Conservation (phyloP, 2,888 invertebrate species). For the Cyclophora punctaria region DNA sequence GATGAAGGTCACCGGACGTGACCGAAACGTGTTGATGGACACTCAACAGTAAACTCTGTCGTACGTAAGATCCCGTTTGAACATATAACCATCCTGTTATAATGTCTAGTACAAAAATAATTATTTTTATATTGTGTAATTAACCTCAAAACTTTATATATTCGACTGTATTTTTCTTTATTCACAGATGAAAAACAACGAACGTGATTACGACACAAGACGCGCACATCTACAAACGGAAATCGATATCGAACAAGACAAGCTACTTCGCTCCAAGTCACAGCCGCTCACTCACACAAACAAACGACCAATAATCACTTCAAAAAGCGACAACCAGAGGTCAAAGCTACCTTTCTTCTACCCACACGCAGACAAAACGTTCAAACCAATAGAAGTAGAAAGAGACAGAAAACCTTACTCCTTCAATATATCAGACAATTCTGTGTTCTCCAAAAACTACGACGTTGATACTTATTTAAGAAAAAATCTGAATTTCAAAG, state of each 20-base stretch:
- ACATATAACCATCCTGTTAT: no score
- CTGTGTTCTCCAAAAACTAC: slow-evolving; percentile 54
- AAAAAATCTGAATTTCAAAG: slow-evolving; percentile 51
- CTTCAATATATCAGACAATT: slow-evolving; percentile 63
- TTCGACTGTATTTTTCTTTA: background rate
- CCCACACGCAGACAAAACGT: slow-evolving; percentile 19
- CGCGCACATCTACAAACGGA: slow-evolving; percentile 66
- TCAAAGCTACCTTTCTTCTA: slow-evolving; percentile 57
- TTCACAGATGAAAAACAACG: slow-evolving; percentile 67
- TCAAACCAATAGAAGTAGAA: slow-evolving; percentile 40
- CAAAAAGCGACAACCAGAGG: slow-evolving; percentile 37
- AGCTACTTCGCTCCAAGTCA: slow-evolving; percentile 26
- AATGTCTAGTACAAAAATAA: no score
- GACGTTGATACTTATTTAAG: slow-evolving; percentile 60
- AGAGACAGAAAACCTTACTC: slow-evolving; percentile 44
- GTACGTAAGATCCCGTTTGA: no score
- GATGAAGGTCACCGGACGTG: no score
- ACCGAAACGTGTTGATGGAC: no score
- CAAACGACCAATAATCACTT: slow-evolving; percentile 21
- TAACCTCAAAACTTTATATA: no score
- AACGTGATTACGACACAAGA: slow-evolving; percentile 61
- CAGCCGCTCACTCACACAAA: slow-evolving; percentile 14
- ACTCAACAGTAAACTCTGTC: no score
- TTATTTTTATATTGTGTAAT: no score
- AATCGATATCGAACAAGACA: slow-evolving; percentile 51